phyloP scores from a whole-genome alignment of 2,888 invertebrate genomes.

The Harmothoe impar region DNA sequence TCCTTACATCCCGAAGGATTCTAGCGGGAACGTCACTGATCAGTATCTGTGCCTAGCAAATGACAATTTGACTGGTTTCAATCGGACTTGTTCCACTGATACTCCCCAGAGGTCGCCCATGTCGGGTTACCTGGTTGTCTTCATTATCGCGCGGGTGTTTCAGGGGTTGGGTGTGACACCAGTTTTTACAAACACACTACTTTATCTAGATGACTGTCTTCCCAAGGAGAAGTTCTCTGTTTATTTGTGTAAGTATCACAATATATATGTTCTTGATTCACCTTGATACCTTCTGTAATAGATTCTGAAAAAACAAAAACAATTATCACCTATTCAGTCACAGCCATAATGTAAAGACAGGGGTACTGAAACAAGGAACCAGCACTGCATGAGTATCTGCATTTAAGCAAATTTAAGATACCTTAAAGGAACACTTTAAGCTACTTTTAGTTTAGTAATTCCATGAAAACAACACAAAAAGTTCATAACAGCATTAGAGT shows the following conservation, averaged over 20 bases:
- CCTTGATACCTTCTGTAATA: no score
- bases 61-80: neutral
- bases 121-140: constrained; percentile 62
- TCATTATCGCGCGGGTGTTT: constrained; percentile 68
- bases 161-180: constrained; percentile 69
- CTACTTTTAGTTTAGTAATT: no score
- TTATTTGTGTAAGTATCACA: constrained; percentile 67
- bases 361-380: no score
- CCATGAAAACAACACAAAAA: no score
- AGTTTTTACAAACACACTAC: constrained; percentile 68
- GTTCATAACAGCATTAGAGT: no score
- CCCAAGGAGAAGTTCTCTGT: constrained; percentile 67
- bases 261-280: no score
- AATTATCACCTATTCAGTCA: no score
- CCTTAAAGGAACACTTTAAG: no score
- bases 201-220: constrained; percentile 69
- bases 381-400: no score
- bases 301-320: no score
- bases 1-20: constrained; percentile 41
- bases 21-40: neutral
- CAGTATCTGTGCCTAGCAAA: neutral
- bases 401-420: no score
- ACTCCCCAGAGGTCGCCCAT: neutral
- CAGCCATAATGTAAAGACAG: no score
- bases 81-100: neutral